These are phyloP conservation scores for Aspidapion aeneum DNA, from an alignment of 2,888 invertebrate species.

Conservation along the genomic window DNA sequence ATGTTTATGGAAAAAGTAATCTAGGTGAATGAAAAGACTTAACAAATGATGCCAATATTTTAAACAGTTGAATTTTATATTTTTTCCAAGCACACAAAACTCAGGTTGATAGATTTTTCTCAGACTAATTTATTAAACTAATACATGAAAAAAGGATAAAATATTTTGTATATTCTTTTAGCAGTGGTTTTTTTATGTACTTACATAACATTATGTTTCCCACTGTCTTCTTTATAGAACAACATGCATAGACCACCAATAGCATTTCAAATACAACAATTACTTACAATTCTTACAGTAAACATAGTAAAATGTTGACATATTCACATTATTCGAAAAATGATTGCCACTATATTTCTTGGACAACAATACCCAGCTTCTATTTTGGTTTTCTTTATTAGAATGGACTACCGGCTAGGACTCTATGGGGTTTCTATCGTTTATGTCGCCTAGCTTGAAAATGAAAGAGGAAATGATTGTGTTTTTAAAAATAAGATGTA, in stretches of 20 bases:
- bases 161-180: no score
- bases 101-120: no score
- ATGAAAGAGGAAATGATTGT: no score
- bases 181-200: no score
- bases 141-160: no score
- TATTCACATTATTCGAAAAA: neutral
- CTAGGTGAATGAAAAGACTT: no score
- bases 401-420: neutral
- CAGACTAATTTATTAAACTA: no score
- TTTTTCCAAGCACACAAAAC: no score
- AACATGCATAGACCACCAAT: neutral
- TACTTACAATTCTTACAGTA: neutral
- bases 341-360: neutral
- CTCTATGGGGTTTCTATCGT: neutral
- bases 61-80: no score
- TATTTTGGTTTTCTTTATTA: neutral
- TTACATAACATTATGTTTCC: neutral
- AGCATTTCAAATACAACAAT: neutral
- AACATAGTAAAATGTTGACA: neutral
- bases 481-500: no score
- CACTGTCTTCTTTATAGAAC: neutral
- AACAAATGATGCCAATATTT: no score
- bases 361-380: neutral
- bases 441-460: neutral
- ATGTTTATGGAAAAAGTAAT: no score